Conservation (phyloP, 2,888 invertebrate species). For the Caenorhabditis afra region DNA sequence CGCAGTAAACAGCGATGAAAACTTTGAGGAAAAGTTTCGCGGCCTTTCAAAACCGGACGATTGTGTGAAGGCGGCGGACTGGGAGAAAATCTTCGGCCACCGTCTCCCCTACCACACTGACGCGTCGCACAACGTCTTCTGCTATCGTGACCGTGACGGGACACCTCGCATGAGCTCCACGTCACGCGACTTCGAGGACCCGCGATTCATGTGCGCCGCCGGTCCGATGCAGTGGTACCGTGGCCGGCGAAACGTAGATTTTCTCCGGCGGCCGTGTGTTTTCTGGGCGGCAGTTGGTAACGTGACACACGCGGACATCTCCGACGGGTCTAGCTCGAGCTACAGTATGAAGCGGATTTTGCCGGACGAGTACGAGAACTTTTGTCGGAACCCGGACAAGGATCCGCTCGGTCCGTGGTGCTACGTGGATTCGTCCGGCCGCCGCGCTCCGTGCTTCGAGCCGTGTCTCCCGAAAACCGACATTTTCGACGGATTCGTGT, state of each 20-base stretch:
- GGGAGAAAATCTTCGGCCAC: slow-evolving; percentile 22
- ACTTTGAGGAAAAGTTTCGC: slow-evolving; percentile 19
- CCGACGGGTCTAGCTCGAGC: slow-evolving; percentile 38
- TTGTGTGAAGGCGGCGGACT: slow-evolving; percentile 16
- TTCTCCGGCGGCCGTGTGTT: slow-evolving; percentile 25
- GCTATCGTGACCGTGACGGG: slow-evolving; percentile 26
- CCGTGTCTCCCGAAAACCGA: slow-evolving; percentile 30
- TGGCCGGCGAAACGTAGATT: slow-evolving; percentile 45
- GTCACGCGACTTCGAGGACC: slow-evolving; percentile 49
- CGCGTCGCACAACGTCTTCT: slow-evolving; percentile 34
- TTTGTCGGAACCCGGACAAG: slow-evolving; percentile 55
- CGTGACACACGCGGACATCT: slow-evolving; percentile 30
- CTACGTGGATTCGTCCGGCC: not conserved
- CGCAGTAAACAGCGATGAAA: not conserved
- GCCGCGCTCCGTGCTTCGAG: slow-evolving; percentile 39
- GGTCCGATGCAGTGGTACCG: slow-evolving; percentile 55
- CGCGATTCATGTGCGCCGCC: slow-evolving; percentile 49
- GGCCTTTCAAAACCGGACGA: slow-evolving; percentile 28
- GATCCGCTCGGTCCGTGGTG: slow-evolving; percentile 52
- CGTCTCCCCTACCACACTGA: slow-evolving; percentile 17
- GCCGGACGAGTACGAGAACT: slow-evolving; percentile 56
- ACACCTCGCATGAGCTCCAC: slow-evolving; percentile 35
- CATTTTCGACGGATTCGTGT: slow-evolving; percentile 16
- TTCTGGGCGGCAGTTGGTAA: slow-evolving; percentile 39
- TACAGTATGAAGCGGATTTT: slow-evolving; percentile 54